These are phyloP conservation scores for Drosophila helvetica DNA, from an alignment of 2,888 invertebrate species.

Conservation along the genomic window DNA sequence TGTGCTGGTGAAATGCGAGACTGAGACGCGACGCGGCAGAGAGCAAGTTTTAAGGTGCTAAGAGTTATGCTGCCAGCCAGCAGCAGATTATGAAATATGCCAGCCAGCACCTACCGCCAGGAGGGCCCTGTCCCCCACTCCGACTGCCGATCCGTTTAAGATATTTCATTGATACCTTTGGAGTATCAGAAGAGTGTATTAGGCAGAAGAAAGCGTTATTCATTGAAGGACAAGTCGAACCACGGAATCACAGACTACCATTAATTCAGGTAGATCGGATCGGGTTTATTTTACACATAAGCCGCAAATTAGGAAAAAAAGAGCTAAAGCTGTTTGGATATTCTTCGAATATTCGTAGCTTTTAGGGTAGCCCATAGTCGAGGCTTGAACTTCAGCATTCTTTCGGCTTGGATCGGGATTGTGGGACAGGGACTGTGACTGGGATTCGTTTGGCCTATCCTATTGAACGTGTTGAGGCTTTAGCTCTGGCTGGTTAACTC, in stretches of 20 bases:
- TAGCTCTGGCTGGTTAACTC: constrained; percentile 58
- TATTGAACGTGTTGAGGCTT: constrained; percentile 31
- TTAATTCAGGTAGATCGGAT: background rate
- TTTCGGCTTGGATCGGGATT: constrained; percentile 14
- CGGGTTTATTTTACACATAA: background rate
- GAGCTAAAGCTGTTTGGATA: background rate
- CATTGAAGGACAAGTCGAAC: background rate
- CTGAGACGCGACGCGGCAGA: constrained; percentile 37
- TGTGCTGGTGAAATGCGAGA: constrained; percentile 60
- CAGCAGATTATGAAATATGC: constrained; percentile 62
- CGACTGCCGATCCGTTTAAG: constrained; percentile 38
- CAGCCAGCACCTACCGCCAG: constrained; percentile 40
- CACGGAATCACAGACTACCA: too few relatives aligned
- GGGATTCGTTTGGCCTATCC: constrained; percentile 3
- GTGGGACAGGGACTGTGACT: constrained; percentile 2
- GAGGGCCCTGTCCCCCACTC: constrained; percentile 16
- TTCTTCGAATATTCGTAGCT: background rate
- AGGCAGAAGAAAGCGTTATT: background rate
- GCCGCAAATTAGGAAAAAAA: background rate
- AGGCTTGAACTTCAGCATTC: background rate
- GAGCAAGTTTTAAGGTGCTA: constrained; percentile 64
- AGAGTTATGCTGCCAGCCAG: constrained; percentile 48
- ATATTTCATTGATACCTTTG: constrained; percentile 9
- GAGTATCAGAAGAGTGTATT: background rate
- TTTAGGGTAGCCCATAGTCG: background rate